phyloP scores from a whole-genome alignment of 92 coral and sea anemone species.

The Palythoa grandiflora region DNA sequence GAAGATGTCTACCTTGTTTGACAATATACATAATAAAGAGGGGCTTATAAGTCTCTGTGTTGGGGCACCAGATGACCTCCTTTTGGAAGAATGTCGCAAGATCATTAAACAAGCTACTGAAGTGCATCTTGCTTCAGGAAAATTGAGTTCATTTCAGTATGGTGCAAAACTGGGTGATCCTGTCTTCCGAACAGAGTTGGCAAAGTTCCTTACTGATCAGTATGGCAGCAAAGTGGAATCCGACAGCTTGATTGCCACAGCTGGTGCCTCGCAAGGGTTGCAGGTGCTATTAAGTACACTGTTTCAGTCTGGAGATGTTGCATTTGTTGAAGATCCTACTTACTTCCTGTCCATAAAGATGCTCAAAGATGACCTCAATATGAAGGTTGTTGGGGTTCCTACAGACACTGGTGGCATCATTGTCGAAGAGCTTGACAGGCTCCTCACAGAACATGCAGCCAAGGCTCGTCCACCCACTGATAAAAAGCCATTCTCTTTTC shows the following conservation, averaged over 20 bases:
- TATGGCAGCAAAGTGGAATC: constrained; percentile 66
- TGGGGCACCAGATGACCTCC: constrained; percentile 74
- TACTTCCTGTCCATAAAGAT: constrained; percentile 75
- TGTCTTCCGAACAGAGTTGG: constrained; percentile 65
- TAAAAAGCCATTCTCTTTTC: constrained; percentile 72
- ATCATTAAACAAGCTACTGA: constrained; percentile 67
- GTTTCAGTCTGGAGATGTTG: constrained; percentile 78
- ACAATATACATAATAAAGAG: constrained; percentile 35
- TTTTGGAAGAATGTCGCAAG: constrained; percentile 67
- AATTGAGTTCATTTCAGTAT: constrained; percentile 74
- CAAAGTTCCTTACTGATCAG: constrained; percentile 79
- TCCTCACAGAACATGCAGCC: constrained; percentile 63
- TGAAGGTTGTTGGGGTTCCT: constrained; percentile 83
- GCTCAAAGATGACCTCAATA: constrained; percentile 60
- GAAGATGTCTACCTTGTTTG: constrained; percentile 65
- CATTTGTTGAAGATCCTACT: constrained; percentile 93
- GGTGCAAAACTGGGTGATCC: constrained; percentile 81
- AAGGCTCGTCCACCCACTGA: constrained; percentile 59
- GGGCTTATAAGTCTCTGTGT: constrained; percentile 54
- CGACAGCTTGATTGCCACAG: constrained; percentile 75
- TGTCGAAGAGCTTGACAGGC: constrained; percentile 82
- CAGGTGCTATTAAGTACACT: constrained; percentile 50
- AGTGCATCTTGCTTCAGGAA: constrained; percentile 59
- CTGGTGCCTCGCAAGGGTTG: constrained; percentile 90
- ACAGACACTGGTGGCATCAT: constrained; percentile 78